Evolutionary conservation across 2,888 invertebrate species (phyloP).

Genomic region (Phengaris arion): DNA sequence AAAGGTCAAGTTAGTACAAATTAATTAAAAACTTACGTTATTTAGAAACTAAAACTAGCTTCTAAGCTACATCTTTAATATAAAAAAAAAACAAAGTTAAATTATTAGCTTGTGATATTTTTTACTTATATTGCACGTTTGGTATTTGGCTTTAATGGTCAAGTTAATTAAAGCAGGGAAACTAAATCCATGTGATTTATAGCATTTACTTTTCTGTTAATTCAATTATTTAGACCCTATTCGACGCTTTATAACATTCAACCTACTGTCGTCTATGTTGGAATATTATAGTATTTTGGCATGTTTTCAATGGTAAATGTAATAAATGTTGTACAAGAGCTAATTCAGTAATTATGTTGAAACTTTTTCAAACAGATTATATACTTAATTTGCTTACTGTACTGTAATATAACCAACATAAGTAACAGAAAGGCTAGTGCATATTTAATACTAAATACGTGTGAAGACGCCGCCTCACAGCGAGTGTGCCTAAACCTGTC

Average conservation of each 20-base stretch:
- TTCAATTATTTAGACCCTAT: background rate
- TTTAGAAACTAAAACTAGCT: too few species aligned
- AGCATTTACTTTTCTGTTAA: background rate
- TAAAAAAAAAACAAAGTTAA: too few species aligned
- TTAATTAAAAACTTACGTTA: too few species aligned
- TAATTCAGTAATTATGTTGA: too few species aligned
- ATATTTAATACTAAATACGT: constrained; percentile 1
- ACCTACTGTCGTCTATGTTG: background rate
- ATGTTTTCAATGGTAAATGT: too few species aligned
- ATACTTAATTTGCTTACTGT: background rate
- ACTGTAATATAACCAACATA: background rate
- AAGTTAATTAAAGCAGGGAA: background rate
- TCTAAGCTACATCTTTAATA: too few species aligned
- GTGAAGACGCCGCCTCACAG: background rate
- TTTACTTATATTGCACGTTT: too few species aligned
- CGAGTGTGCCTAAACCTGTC: background rate
- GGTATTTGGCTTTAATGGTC: background rate
- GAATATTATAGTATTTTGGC: background rate
- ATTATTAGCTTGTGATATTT: too few species aligned
- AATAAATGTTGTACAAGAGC: too few species aligned
- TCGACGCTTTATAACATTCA: background rate
- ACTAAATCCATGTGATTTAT: background rate
- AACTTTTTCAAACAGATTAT: background rate
- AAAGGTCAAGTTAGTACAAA: too few species aligned
- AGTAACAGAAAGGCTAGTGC: background rate